Base-by-base conservation (phyloP, 2,888 invertebrate species). In the Agelastica alni region DNA sequence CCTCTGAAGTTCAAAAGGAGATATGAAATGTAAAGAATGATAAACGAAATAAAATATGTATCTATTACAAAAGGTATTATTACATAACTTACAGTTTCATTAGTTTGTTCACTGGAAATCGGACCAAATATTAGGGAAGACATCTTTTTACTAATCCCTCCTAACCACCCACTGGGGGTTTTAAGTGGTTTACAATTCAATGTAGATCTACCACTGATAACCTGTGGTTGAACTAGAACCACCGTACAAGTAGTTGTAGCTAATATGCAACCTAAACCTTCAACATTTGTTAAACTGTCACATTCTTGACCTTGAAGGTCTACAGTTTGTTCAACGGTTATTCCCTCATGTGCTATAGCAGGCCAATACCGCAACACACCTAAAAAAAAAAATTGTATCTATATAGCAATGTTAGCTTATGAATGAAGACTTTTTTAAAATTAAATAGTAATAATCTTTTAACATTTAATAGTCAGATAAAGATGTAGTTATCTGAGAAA, bases 231-330 rank as follows among this genome's bases (percentile, higher is more conserved):
- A 3, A 91, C 79, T 17, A 90, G 78, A 0, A 93, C 86, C 20
- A 95, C 82, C 1, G 91, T 93, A 70, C 93, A 93, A 0, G 96
- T 95, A 0, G 96, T 96, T 7, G 96, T 96, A 0, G 93, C 92
- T 42, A 96, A 80, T 63, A 96, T 82, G 69, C 93, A 89, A 1
- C 92, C 92, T 41, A 86, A 81, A 0, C 85, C 83, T 44, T 87
- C 82, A 42, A 87, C 79, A 60, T 84, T 83, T 1, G 85, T 82
- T 12, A 93, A 77, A 49, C 86, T 83, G 66, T 90, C 89, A 67
- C 92, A 93, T 77, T 93, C 92, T 75, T 93, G 91, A 0, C 93
- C 92, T 18, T 92, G 91, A 22, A 96, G 79, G 70, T 95, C 94
- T 2, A 91, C 89, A 51, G 85, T 87, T 34, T 89, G 85, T 73